These are phyloP conservation scores for Cebus imitator DNA, from an alignment of 2,113 vertebrate genomes.

Conservation along the genomic window DNA sequence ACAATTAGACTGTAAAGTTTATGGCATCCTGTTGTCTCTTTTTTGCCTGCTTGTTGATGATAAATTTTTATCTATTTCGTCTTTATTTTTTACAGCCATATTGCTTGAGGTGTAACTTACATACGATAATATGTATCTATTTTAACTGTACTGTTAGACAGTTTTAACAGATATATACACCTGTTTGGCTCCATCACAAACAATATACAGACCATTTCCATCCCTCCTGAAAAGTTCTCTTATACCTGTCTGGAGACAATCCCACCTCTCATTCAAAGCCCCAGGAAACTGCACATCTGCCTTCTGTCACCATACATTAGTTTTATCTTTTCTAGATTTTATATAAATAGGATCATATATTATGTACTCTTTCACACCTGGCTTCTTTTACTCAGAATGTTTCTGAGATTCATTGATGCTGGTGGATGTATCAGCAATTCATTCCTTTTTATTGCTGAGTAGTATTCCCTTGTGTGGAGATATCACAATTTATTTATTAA, in stretches of 20 bases:
- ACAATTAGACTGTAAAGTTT: neutral
- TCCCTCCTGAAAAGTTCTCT: neutral
- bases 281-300: neutral
- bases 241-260: neutral
- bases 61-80: neutral
- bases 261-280: neutral
- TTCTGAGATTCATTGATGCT: neutral
- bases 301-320: neutral
- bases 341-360: neutral
- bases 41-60: neutral
- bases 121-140: neutral
- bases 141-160: neutral
- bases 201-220: neutral
- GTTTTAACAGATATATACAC: neutral
- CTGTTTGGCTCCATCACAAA: too few relatives aligned
- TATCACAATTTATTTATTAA: neutral
- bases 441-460: neutral
- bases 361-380: neutral
- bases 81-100: neutral
- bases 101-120: neutral
- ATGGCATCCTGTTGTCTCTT: neutral
- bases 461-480: neutral
- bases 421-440: neutral
- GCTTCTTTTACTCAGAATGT: neutral
- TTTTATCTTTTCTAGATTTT: neutral